Conservation (phyloP, 1,140 invertebrate genomes). For the Cydia splendana region DNA sequence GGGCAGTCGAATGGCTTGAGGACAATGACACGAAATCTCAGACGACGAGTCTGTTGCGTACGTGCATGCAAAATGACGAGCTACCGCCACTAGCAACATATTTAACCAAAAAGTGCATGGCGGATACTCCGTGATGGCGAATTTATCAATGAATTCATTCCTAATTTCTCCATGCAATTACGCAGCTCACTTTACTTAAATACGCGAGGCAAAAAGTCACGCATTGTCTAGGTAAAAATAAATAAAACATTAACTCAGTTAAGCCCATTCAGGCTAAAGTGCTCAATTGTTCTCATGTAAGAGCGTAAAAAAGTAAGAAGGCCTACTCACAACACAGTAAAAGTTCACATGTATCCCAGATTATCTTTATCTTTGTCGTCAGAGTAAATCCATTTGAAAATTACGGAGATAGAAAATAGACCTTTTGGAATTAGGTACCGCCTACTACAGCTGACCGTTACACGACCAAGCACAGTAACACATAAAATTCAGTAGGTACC, state of each 20-base stretch:
- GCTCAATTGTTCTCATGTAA: background rate
- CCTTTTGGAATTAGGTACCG: conserved; percentile 24
- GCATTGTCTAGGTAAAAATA: background rate
- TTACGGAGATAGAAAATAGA: background rate
- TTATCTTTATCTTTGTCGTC: no score
- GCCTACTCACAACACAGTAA: background rate
- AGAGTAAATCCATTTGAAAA: background rate
- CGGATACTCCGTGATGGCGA: no score
- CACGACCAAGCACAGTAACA: background rate
- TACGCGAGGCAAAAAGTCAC: background rate
- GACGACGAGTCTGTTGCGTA: no score
- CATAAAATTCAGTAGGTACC: background rate
- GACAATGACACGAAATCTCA: no score
- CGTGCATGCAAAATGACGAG: no score
- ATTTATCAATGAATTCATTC: no score
- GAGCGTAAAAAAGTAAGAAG: background rate
- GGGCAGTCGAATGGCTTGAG: no score
- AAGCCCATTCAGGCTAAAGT: conserved; percentile 5
- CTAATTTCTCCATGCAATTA: no score
- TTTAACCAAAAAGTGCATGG: no score
- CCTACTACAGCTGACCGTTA: conserved; percentile 25
- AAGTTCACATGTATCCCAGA: background rate
- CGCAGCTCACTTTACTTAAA: background rate
- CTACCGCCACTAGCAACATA: no score
- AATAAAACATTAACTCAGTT: background rate